Conservation (phyloP, 2,888 invertebrate species). For the Tetramorium bicarinatum region DNA sequence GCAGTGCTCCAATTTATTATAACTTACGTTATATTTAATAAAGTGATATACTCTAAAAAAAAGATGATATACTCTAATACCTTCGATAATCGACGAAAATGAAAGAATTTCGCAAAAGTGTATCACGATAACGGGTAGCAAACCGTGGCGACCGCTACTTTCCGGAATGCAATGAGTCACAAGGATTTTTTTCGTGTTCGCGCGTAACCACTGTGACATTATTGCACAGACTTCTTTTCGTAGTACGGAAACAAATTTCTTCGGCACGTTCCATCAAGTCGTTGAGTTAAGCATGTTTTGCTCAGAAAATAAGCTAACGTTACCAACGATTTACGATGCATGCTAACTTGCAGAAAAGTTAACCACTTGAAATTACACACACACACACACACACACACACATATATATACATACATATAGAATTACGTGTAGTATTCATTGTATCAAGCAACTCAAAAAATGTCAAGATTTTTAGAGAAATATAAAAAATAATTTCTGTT, state of each 20-base stretch:
- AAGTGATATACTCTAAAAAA: too few relatives aligned
- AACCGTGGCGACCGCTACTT: not conserved
- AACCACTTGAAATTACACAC: not conserved
- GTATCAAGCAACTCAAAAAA: not conserved
- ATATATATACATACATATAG: not conserved
- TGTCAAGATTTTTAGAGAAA: not conserved
- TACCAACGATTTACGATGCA: constrained; percentile 8
- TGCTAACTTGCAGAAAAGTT: not conserved
- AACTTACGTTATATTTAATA: not conserved
- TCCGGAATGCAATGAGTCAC: constrained; percentile 61
- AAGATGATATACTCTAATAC: not conserved
- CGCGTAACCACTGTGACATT: constrained; percentile 63
- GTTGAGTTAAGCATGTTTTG: constrained; percentile 1
- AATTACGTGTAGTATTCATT: constrained; percentile 5
- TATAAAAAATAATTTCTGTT: constrained; percentile 6
- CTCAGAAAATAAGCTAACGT: constrained; percentile 15
- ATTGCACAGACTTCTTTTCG: constrained; percentile 51
- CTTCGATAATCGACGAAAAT: not conserved
- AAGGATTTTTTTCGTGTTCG: constrained; percentile 59
- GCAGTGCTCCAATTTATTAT: not conserved
- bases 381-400: too few relatives aligned
- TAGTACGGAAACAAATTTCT: constrained; percentile 55
- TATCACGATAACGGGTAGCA: not conserved
- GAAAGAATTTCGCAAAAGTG: not conserved
- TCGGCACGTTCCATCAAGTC: constrained; percentile 19